Evolutionary conservation across 2,113 vertebrate species (phyloP).

Genomic region (Bubo scandiacus): DNA sequence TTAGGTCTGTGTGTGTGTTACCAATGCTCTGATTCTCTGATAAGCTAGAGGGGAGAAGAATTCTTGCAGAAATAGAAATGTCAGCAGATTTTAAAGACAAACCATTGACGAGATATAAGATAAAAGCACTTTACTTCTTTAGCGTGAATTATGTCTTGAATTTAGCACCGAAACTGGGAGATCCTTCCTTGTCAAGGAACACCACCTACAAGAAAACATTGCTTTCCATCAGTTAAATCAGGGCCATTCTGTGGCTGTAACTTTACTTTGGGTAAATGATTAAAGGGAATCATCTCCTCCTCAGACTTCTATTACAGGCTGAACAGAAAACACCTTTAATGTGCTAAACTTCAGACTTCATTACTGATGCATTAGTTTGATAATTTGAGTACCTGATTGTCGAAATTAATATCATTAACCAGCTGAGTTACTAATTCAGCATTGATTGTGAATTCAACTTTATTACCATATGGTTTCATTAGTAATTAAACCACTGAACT

Average conservation of each 20-base stretch:
- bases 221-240: not conserved
- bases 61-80: not conserved
- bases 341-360: not conserved
- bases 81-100: not conserved
- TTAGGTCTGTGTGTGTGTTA: not conserved
- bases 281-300: not conserved
- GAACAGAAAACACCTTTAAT: not conserved
- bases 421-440: not conserved
- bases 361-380: not conserved
- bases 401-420: not conserved
- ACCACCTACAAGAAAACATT: not conserved
- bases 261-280: not conserved
- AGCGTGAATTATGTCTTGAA: not conserved
- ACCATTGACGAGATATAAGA: not conserved
- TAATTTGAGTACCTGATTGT: not conserved
- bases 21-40: not conserved
- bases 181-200: not conserved
- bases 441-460: not conserved
- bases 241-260: not conserved
- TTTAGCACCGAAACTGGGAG: not conserved
- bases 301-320: not conserved
- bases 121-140: not conserved
- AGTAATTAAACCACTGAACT: not conserved
- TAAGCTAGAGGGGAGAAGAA: not conserved
- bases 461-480: not conserved